Conservation (phyloP, 2,797 vertebrate genomes). For the Falco rusticolus region DNA sequence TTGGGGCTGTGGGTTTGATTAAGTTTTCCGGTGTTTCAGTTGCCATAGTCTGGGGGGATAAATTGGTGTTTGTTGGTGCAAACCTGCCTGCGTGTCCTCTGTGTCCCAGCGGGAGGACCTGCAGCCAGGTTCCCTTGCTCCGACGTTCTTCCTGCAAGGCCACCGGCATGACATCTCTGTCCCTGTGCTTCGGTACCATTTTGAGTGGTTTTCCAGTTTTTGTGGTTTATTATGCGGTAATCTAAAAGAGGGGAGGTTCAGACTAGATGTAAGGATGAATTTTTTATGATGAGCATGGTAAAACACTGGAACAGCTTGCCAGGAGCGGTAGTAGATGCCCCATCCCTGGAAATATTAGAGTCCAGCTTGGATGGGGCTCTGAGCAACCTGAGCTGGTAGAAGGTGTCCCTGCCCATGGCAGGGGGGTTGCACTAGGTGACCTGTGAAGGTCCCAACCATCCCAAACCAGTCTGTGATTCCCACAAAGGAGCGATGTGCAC, state of each 20-base stretch:
- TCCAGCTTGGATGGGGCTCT: accelerated
- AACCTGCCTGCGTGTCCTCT: not conserved
- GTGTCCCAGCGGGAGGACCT: not conserved
- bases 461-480: not conserved
- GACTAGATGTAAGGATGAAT: not conserved
- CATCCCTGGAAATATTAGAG: not conserved
- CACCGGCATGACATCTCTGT: accelerated
- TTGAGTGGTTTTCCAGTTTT: not conserved
- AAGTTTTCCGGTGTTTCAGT: not conserved
- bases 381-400: not conserved
- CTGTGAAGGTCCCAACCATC: not conserved
- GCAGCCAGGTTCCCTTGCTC: accelerated
- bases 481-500: accelerated
- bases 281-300: not conserved
- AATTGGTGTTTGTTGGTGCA: not conserved
- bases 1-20: not conserved
- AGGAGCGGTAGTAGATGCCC: not conserved
- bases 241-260: not conserved
- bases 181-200: not conserved
- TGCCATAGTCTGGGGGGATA: not conserved
- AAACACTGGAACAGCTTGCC: not conserved
- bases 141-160: not conserved
- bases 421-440: accelerated
- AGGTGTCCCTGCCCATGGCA: not conserved
- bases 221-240: not conserved